Conservation (phyloP, 2,888 invertebrate genomes). For the Ceriagrion tenellum region DNA sequence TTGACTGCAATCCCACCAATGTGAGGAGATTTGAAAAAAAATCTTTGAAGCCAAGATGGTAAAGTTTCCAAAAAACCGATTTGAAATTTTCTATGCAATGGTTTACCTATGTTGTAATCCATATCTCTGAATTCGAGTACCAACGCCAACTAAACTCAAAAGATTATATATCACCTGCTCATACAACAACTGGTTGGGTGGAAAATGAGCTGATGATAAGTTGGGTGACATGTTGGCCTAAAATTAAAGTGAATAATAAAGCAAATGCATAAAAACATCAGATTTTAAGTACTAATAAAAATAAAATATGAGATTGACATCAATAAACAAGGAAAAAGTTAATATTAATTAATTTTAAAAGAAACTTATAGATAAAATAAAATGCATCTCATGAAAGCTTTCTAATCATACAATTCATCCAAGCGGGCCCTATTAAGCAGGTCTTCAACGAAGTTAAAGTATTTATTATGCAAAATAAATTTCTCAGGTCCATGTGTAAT, state of each 20-base stretch:
- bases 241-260: conserved; percentile 70
- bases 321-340: no score
- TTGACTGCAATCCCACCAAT: neutral
- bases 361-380: no score
- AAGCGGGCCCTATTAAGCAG: no score
- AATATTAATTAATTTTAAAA: no score
- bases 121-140: conserved; percentile 51
- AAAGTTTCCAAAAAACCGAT: neutral
- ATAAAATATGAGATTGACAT: no score
- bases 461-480: no score
- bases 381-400: no score
- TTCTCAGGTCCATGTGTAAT: no score
- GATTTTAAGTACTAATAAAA: neutral
- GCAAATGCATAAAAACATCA: neutral
- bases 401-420: no score
- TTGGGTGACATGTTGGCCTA: conserved; percentile 99
- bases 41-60: neutral
- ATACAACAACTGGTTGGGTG: conserved; percentile 85
- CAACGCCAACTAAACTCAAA: conserved; percentile 78
- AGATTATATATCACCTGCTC: conserved; percentile 80
- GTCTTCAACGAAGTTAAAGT: no score
- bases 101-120: neutral
- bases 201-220: conserved; percentile 94
- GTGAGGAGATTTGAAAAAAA: neutral
- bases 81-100: conserved; percentile 5